These are phyloP conservation scores for Sipha maydis DNA, from an alignment of 2,888 invertebrate species.

Conservation along the genomic window DNA sequence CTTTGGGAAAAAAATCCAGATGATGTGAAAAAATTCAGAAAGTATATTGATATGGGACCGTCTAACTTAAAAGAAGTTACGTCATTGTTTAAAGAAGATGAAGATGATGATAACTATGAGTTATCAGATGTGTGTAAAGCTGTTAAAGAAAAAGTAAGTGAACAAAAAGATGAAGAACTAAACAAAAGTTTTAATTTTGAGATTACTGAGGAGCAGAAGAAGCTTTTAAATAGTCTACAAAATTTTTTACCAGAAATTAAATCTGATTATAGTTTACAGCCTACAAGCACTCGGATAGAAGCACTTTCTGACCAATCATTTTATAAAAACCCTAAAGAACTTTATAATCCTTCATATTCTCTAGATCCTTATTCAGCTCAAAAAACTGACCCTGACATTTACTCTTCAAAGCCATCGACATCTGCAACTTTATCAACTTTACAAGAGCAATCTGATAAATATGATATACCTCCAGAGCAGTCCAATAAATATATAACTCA, in stretches of 20 bases:
- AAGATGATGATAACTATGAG: constrained; percentile 83
- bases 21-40: constrained; percentile 80
- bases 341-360: constrained; percentile 13
- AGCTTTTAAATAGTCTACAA: constrained; percentile 45
- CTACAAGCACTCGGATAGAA: constrained; percentile 22
- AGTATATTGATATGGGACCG: constrained; percentile 76
- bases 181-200: constrained; percentile 40
- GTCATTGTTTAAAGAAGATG: constrained; percentile 66
- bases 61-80: constrained; percentile 62
- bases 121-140: constrained; percentile 85
- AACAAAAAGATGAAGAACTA: constrained; percentile 67
- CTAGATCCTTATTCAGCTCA: constrained; percentile 50
- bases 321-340: constrained; percentile 17
- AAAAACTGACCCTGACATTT: constrained; percentile 18
- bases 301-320: constrained; percentile 3
- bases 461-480: neutral
- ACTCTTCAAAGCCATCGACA: neutral
- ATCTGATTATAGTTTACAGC: constrained; percentile 43
- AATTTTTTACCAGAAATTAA: constrained; percentile 51
- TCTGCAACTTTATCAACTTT: constrained; percentile 1
- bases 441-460: constrained; percentile 10
- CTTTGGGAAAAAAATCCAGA: constrained; percentile 80
- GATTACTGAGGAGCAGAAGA: constrained; percentile 54
- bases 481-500: neutral
- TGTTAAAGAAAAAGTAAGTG: constrained; percentile 78